Evolutionary conservation across 1,140 invertebrate genomes (phyloP), one percentile per base, ranked within the genome.

Genomic region (Adoxophyes honmai): DNA sequence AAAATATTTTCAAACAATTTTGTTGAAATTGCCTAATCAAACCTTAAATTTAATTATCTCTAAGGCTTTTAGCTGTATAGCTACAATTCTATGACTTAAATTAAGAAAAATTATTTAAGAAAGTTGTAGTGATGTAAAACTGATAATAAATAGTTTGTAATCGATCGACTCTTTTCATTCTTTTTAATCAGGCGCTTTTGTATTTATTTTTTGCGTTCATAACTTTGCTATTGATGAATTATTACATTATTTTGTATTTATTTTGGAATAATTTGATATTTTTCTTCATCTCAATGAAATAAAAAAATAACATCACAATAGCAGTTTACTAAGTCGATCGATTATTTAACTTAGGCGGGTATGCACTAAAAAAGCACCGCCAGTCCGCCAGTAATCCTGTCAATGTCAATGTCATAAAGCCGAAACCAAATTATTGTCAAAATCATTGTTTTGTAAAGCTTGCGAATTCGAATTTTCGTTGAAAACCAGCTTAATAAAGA

Each of bases 391-490:
- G 6, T 28, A 28, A n/a, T 15, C 15, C 16, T 39, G 38, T 38
- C 36, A 39, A 0, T 39, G 38, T 39, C 38, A 39, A 13, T 21
- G 39, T 18, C 38, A 42, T 11, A 48, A 44, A 5, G 9, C 15
- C 15, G 39, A 48, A 0, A 18, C 10, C 21, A 28, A 10, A 36
- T 9, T 34, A 34, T 36, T 36, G 8, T 11, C 8, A 36, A 9
- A 10, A 36, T 36, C 54, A 63, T 59, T 57, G 60, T 72, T 64
- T 64, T 10, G 54, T 36, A 62, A 57, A 16, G 36, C 6, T 1
- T 35, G 34, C 34, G 34, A 53, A 35, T 36, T 21, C 13, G 5
- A 1, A 4, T 54, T 15, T 16, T 5, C 14, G 6, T 3, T 16
- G 7, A n/a, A 54, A 37, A 36, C 36, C 2, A 55, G 7, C 35